Evolutionary conservation across 2,888 invertebrate genomes (phyloP), one percentile per base, ranked within the genome.

Genomic region (Morpho deidamia): DNA sequence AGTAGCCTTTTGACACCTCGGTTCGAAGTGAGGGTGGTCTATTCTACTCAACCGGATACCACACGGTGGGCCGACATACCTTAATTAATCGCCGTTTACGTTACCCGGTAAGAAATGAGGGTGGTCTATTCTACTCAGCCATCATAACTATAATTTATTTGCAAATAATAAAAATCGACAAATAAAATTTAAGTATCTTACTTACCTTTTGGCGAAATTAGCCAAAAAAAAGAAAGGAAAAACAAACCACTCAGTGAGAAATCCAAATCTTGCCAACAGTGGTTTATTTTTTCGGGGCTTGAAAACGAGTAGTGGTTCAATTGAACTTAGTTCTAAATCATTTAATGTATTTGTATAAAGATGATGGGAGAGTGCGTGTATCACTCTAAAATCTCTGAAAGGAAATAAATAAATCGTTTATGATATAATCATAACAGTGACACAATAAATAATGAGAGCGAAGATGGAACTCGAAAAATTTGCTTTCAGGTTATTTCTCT

Each of bases 301-400:
- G 91, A 92, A 96, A 32, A 90, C 82, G 1, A 95, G 71, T n/a
- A 93, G 66, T 0, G 96, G 96, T 65, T 95, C 94, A 40, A 92
- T 85, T 61, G 86, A 82, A 55, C 93, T 92, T 1, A 95, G 80
- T 75, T 96, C 95, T 58, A 93, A 80, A 78, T 96, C 96, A 77
- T 93, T 91, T 1, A 94, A 79, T 0, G 96, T 94, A 70, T 96
- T 96, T 0, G 96, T 92, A 71, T 92, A 95, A 2, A 94, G 81
- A 71, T 96, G 96, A 74, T 96, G 96, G 32, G 95, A 95, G 33
- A 96, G 76, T 0, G 88, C 93, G 66, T 96, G 96, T 0, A 93
- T 93, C 37, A 96, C 92, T 63, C 96, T 90, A 92, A 95, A 96
- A 54, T 95, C 93, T 58, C 92, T 91, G 72, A 50, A 86, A 84